Base-by-base conservation (phyloP, 2,113 vertebrate genomes). In the Equus quagga region DNA sequence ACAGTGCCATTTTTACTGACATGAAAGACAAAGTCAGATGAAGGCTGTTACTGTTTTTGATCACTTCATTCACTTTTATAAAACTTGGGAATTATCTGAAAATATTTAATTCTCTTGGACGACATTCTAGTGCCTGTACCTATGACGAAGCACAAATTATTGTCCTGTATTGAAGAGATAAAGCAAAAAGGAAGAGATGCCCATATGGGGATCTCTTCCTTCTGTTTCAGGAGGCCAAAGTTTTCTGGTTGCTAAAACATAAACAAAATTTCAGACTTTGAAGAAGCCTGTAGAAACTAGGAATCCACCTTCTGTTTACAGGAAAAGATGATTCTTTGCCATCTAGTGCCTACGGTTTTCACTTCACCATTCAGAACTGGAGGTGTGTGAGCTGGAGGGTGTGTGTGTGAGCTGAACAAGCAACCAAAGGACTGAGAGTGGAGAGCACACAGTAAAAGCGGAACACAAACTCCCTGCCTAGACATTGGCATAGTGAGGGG, bases 361-460 rank as follows among this genome's bases (percentile, higher is more conserved):
- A 51, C 4, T 2, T 80, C 21, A 65, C 36, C 14, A 1, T 72
- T 93, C 3, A 36, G 17, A 89, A 36, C 3, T 33, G 10, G 2
- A 44, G 4, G 26, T 72, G 36, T 23, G 18, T 51, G 33, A 75
- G n/a, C 69, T 0, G 19, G 26, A 36, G 10, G 12, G 4, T 4
- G 3, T 13, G 10, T 23, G 8, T 7, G 8, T 6, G 60, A 36
- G 17, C 1, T 41, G 5, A 49, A 24, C 1, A 12, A 14, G 58
- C 28, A 75, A 1, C 41, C 33, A 21, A 44, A 36, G 26, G 33
- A 81, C 5, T 10, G 60, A 28, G 7, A 9, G 23, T 26, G 19
- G n/a, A 67, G 4, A 78, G 41, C 73, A 60, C 5, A 14, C 2
- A 2, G 23, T 9, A 8, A 23, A 65, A 72, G 33, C 2, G 44